Evolutionary conservation across 2,797 vertebrate genomes (phyloP), one percentile per base, ranked within the genome.

Genomic region (Cryptoblepharus egeriae): DNA sequence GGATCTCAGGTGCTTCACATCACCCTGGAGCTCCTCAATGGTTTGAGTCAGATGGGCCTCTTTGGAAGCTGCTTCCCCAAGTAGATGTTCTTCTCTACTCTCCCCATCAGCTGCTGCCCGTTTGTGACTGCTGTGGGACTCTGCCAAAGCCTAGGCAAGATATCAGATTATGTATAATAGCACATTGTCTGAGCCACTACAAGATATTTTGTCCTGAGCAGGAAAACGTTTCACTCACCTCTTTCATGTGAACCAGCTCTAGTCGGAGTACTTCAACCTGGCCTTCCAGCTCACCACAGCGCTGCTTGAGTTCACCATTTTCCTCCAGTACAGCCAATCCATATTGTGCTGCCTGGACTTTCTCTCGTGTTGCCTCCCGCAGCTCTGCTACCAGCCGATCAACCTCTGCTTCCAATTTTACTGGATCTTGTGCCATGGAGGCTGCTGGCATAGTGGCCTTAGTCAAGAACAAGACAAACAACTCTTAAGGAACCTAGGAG

Each of bases 291-390:
- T 97, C 96, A 75, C 90, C 86, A 88, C 96, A 94, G 85, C 95
- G 96, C 70, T 76, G 92, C 92, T 97, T 97, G 42, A 97, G 93
- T 4, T 94, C 93, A 1, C 95, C 90, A 32, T 96, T 97, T 88
- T 98, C 97, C 91, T 98, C 97, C 82, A 98, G 88, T 78, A 97
- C 96, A 4, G 94, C 97, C 85, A 98, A 94, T 32, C 97, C 97
- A 13, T 97, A 98, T 18, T 96, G 96, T 0, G 97, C 97, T 1
- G 97, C 97, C 92, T 97, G 97, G 5, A 96, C 95, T 91, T 98
- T 97, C 90, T 97, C 96, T 87, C 96, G 97, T 0, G 96, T 97
- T 75, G 97, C 97, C 92, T 97, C 96, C 88, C 97, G 96, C 52
- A 98, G 96, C 92, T 97, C 97, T 22, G 96, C 91, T 2, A 93